Base-by-base conservation (phyloP, 2,888 invertebrate species). In the Oscheius sp. region DNA sequence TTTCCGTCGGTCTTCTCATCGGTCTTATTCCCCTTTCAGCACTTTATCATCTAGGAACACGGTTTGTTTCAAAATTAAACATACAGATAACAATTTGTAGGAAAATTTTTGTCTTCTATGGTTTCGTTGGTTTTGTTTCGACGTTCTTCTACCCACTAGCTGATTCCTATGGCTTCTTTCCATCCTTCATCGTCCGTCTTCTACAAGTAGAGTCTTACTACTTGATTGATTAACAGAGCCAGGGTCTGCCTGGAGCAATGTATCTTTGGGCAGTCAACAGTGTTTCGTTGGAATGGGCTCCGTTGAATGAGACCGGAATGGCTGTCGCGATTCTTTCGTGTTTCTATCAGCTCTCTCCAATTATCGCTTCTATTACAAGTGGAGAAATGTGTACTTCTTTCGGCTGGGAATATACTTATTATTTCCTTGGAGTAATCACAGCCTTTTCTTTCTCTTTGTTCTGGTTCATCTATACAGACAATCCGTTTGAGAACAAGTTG, bases 261-360 rank as follows among this genome's bases (percentile, higher is more conserved):
- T 66, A 74, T 17, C 63, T 74, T 4, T 76, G 74, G 74, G 65
- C 71, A 2, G 63, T 76, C 20, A 74, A 74, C 6, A 69, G 68
- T 48, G 69, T 76, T 27, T 66, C 73, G 6, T 45, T 65, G 12
- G 76, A 76, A 71, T 76, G 76, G 76, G 70, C 74, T n/a, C 74
- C 76, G 4, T 66, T 65, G 39, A 17, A 29, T 0, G 76, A 76
- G 52, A 69, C 65, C 1, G 74, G 72, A 1, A 52, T 69, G n/a
- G 69, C 72, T 10, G 71, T 76, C 31, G 76, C 76, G n/a, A 64
- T 74, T 27, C 37, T 76, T 1, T 68, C 74, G 3, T 76, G 71
- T 34, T 61, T 73, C 25, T 75, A 75, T 48, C 75, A 75, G 34
- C 23, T 73, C 25, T 70, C 76, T 45, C 76, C 76, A 6, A 64